Percentiles rank a stretch among this genome's conserved stretches.
These are phyloP conservation scores for Melipona quadrifasciata DNA, from an alignment of 1,140 invertebrate species.

Conservation along the genomic window DNA sequence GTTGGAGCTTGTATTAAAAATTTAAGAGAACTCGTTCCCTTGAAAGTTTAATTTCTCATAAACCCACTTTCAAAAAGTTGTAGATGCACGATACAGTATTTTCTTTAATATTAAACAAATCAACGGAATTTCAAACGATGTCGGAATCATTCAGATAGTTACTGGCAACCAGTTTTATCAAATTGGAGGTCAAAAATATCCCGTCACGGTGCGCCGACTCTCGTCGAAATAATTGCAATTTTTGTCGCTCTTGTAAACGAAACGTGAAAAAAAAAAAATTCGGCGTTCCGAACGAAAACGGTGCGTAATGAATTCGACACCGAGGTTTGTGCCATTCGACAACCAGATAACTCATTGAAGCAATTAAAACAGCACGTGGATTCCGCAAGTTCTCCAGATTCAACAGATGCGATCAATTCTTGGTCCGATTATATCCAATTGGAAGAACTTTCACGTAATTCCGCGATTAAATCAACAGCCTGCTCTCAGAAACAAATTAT, in stretches of 20 bases:
- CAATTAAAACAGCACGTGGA: background rate
- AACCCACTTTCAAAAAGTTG: no score
- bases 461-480: background rate
- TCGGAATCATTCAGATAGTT: no score
- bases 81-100: no score
- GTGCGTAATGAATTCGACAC: background rate
- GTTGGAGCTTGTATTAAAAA: no score
- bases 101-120: no score
- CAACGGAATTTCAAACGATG: no score
- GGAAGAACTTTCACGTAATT: background rate
- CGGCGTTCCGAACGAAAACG: background rate
- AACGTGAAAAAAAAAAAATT: background rate
- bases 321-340: background rate
- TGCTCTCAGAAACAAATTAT: background rate
- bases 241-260: background rate
- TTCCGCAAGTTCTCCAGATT: background rate
- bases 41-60: no score
- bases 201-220: no score
- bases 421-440: background rate
- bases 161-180: no score
- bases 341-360: background rate
- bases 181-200: no score
- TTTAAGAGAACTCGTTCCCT: no score
- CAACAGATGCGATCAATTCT: constrained; percentile 14
- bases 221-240: background rate